Evolutionary conservation across 2,888 invertebrate genomes (phyloP), one percentile per base, ranked within the genome.

Genomic region (Paralinhomoeus sp.): DNA sequence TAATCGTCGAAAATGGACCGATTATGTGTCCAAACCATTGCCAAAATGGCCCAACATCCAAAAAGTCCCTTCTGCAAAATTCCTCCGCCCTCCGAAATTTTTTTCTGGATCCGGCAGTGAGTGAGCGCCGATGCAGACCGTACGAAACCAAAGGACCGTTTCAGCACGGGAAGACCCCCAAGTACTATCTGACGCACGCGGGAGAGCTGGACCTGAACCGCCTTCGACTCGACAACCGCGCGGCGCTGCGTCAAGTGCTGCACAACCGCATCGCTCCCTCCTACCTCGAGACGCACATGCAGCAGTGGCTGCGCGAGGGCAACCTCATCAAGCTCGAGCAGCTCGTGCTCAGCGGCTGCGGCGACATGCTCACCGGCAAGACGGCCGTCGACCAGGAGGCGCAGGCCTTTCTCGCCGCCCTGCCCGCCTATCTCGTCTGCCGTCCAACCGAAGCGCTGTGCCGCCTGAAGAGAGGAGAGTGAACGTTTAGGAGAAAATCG

Each of bases 281-380:
- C 27, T 53, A 54, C 36, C 41, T 51, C 43, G 42, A 53, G 48
- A 79, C 83, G 51, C 83, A 81, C 60, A 84, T 89, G 51, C 72
- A 85, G 53, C 85, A 85, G 69, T 89, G 87, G 87, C 82, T 85
- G 56, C 82, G 85, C 64, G 84, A 85, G 64, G 75, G 80, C 63
- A 82, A 85, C 65, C 73, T 85, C 62, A 74, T 74, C 42, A 77
- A 79, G 53, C 68, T 85, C 54, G 82, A 84, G 65, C 77, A 78
- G 58, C 79, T 84, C 3, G 72, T 85, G 43, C 80, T 84, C 79
- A 80, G 80, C 57, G 85, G 87, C 0, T 80, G 84, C 58, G 87
- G 85, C 1, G 72, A 77, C 46, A 74, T 79, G 41, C 46, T 61
- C n/a, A 49, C 78, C 24, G 72, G 73, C 41, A 72, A 74, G 34